Conservation (phyloP, 2,888 invertebrate species). For the Mythimna vitellina region DNA sequence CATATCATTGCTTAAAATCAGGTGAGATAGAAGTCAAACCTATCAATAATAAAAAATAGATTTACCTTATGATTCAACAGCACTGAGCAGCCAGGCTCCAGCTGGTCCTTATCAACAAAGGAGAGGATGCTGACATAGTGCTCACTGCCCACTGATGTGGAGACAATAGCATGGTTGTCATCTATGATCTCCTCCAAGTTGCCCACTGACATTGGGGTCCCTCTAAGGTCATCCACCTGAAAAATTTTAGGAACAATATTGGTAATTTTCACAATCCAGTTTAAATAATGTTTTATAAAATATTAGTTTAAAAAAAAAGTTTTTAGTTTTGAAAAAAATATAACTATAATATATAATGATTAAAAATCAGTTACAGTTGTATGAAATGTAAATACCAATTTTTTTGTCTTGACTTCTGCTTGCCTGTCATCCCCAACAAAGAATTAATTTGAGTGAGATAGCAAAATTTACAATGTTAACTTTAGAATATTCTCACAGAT, state of each 20-base stretch:
- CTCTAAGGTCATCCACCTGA: slow-evolving; percentile 98
- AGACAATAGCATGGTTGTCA: slow-evolving; percentile 99
- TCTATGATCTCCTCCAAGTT: slow-evolving; percentile 99
- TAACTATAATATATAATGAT: neutral
- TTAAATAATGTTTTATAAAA: neutral
- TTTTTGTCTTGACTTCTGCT: slow-evolving; percentile 4
- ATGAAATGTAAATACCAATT: neutral
- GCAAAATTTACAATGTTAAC: neutral
- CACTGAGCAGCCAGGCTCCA: slow-evolving; percentile 99
- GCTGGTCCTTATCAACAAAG: slow-evolving; percentile 99
- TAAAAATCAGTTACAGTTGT: neutral
- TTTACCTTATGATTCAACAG: slow-evolving; percentile 98
- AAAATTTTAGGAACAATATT: neutral
- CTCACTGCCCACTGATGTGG: slow-evolving; percentile 99
- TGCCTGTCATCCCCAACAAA: neutral
- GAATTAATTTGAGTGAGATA: neutral
- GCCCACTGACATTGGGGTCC: slow-evolving; percentile 99
- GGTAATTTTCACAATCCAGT: neutral
- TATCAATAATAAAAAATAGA: neutral
- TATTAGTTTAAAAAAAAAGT: no score
- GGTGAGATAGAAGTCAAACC: no score
- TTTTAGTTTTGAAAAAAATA: no score
- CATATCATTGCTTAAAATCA: no score
- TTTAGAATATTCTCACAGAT: neutral
- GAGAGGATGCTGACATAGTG: slow-evolving; percentile 99